phyloP scores from a whole-genome alignment of 2,797 vertebrate genomes.

The Scarus forsteni region DNA sequence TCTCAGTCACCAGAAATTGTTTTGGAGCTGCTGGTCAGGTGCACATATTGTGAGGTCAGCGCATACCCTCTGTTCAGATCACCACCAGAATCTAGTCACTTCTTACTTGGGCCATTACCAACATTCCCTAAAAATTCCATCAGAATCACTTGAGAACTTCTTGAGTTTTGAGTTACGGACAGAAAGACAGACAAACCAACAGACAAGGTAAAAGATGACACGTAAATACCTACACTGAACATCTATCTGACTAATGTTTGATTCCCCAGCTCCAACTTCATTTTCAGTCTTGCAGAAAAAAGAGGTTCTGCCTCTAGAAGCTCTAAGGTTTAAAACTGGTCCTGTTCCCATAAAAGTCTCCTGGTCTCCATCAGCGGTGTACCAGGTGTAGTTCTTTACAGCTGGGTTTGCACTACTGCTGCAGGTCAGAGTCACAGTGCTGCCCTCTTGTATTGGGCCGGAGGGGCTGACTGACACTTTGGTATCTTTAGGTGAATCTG shows the following conservation, averaged over 20 bases:
- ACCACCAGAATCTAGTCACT: too few species aligned
- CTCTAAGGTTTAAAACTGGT: neutral
- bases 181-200: too few species aligned
- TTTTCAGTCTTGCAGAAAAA: conserved; percentile 24
- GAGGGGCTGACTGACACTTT: conserved; percentile 1
- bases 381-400: conserved; percentile 26
- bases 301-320: fast-evolving
- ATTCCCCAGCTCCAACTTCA: neutral
- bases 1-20: too few species aligned
- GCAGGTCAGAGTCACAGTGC: conserved; percentile 17
- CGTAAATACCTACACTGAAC: conserved; percentile 1
- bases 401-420: conserved; percentile 26
- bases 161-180: too few species aligned
- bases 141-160: too few species aligned
- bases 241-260: neutral
- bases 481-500: conserved; percentile 15
- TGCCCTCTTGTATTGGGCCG: conserved; percentile 19
- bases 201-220: too few species aligned
- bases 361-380: neutral
- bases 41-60: too few species aligned
- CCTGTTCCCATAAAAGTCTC: neutral
- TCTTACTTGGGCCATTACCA: too few species aligned
- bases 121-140: too few species aligned
- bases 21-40: too few species aligned
- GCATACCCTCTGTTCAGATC: too few species aligned